A percentile compares a stretch with the other conserved stretches of the same genome.
Evolutionary conservation across 2,113 vertebrate genomes (phyloP).

Genomic region (Tympanuchus pallidicinctus): DNA sequence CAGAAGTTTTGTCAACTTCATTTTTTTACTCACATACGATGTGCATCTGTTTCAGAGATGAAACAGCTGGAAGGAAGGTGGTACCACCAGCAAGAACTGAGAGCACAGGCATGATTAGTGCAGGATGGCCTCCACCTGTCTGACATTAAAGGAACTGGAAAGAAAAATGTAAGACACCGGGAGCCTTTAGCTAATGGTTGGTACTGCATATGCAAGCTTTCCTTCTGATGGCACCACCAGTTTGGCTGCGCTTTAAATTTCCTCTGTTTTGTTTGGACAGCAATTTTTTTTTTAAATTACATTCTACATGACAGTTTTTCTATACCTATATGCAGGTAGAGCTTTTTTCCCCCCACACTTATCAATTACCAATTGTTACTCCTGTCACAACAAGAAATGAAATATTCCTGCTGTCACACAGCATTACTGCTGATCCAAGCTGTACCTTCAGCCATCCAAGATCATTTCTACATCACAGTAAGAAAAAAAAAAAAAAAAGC

Average conservation of each 20-base stretch:
- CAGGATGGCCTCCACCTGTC: neutral
- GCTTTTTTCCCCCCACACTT: neutral
- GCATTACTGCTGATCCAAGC: conserved; percentile 25
- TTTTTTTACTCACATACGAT: neutral
- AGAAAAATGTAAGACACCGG: neutral
- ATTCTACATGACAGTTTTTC: conserved; percentile 1
- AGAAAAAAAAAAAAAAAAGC: neutral
- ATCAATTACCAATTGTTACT: conserved; percentile 23
- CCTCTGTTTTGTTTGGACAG: neutral
- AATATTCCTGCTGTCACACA: conserved; percentile 7
- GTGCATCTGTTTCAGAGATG: conserved; percentile 8
- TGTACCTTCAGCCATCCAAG: neutral
- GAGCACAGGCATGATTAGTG: conserved; percentile 2
- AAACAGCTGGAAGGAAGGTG: conserved; percentile 49
- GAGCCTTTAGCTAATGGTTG: neutral
- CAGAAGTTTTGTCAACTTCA: neutral
- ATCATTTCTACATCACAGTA: neutral
- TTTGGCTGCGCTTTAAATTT: conserved; percentile 19
- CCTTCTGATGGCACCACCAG: neutral
- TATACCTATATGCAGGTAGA: neutral
- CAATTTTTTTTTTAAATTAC: neutral
- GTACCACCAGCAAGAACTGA: neutral
- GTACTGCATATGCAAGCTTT: neutral
- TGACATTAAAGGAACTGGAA: neutral
- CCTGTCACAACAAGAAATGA: conserved; percentile 41